Evolutionary conservation across 2,113 vertebrate genomes (phyloP).

Genomic region (Neofelis nebulosa): DNA sequence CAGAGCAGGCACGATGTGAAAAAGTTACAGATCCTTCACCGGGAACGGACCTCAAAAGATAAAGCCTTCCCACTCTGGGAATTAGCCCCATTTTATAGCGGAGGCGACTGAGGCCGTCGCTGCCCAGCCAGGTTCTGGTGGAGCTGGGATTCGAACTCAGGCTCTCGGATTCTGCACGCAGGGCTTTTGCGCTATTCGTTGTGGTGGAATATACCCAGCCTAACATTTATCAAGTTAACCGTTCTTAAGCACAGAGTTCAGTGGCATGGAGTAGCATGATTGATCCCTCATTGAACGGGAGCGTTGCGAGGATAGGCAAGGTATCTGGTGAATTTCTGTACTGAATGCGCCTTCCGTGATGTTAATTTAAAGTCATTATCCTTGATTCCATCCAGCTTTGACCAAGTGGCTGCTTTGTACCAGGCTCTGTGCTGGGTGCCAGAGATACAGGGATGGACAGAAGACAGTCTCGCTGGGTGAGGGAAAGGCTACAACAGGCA

Average conservation of each 20-base stretch:
- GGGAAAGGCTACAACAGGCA: not conserved
- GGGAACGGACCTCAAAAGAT: not conserved
- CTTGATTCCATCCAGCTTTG: not conserved
- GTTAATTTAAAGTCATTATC: not conserved
- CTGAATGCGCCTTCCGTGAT: fast-evolving
- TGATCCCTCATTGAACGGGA: not conserved
- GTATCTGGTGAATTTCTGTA: not conserved
- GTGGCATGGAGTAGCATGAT: not conserved
- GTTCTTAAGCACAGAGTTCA: not conserved
- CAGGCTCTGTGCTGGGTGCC: not conserved
- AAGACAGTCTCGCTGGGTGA: not conserved
- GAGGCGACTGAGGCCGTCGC: not conserved
- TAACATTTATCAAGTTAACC: too few species aligned
- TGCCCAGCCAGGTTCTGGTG: not conserved
- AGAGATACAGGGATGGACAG: not conserved
- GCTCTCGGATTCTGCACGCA: not conserved
- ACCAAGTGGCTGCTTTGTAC: not conserved
- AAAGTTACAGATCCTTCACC: not conserved
- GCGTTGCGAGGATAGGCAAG: not conserved
- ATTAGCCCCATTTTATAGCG: not conserved
- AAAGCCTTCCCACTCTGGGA: not conserved
- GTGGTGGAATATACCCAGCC: not conserved
- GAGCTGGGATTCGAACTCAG: not conserved
- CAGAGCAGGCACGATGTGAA: not conserved
- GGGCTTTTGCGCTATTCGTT: not conserved